These are phyloP conservation scores for Etheostoma cragini DNA, from an alignment of 2,113 vertebrate species.

Conservation along the genomic window DNA sequence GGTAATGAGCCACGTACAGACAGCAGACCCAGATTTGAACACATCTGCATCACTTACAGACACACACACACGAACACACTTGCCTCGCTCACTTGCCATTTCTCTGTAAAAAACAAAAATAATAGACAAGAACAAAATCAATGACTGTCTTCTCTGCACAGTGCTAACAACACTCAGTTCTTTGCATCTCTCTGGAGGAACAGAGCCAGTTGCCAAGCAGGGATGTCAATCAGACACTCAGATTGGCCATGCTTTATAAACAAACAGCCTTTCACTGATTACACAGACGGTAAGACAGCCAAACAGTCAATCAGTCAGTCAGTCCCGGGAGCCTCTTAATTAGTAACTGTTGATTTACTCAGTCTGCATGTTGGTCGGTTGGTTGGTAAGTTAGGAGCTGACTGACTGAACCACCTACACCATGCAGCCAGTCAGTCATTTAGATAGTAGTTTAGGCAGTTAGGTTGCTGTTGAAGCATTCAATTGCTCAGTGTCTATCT, in stretches of 20 bases:
- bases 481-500: not conserved
- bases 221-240: slow-evolving; percentile 66
- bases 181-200: slow-evolving; percentile 49
- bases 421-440: not conserved
- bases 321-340: slow-evolving; percentile 14
- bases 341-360: slow-evolving; percentile 22
- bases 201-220: slow-evolving; percentile 70
- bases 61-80: slow-evolving; percentile 30
- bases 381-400: not conserved
- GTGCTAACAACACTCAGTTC: slow-evolving; percentile 70
- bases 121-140: slow-evolving; percentile 79
- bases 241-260: slow-evolving; percentile 60
- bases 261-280: slow-evolving; percentile 64
- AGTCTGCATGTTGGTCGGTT: not conserved
- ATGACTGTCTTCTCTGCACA: slow-evolving; percentile 73
- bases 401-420: not conserved
- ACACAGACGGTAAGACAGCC: slow-evolving; percentile 43
- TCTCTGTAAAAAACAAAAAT: slow-evolving; percentile 76
- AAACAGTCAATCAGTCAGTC: slow-evolving; percentile 56
- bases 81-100: slow-evolving; percentile 46
- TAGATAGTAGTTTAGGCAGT: not conserved
- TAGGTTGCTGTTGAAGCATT: not conserved
- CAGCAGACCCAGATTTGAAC: no score
- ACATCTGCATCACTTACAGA: not conserved
- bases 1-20: no score